Evolutionary conservation across 2,888 invertebrate genomes (phyloP), one percentile per base, ranked within the genome.

Genomic region (Andrena dorsata): DNA sequence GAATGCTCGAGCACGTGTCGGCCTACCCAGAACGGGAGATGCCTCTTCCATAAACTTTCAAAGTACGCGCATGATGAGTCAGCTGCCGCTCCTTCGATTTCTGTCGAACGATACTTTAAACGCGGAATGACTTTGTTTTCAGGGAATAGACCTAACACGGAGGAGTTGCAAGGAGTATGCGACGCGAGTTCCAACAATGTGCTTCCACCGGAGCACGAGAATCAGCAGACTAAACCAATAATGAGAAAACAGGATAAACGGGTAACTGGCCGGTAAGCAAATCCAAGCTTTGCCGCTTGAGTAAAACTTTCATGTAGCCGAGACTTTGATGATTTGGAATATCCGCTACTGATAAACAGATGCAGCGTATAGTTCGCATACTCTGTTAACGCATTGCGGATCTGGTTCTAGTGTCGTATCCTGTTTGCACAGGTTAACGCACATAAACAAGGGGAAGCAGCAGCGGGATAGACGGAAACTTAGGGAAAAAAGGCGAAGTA

Each of bases 401-500:
- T 90, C 85, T 90, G 84, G 80, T 91, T 91, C 82, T 87, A 90
- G 90, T 86, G 89, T 91, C 85, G 89, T 90, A 87, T 90, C 90
- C 86, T 91, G 89, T 90, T 90, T 91, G 86, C 91, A 87, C 85
- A 93, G 94, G 86, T 92, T 95, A 73, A 95, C 95, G 86, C 95
- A 95, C 78, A 92, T 95, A 87, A 95, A 94, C 91, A 95, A 95
- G 89, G 95, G 95, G 30, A 95, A 95, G 88, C 94, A 94, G 82
- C 95, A 95, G 56, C 94, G 95, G 75, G 95, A 95, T 88, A 94
- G 95, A 77, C 94, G 95, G 90, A 95, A 95, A 92, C 92, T 95
- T 71, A 91, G 95, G 76, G 95, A 95, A 90, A 95, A 95, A 88
- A 92, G 95, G 83, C 93, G 95, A 76, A 95, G 95, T 86, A 95